Evolutionary conservation across 2,113 vertebrate species (phyloP), one percentile per base, ranked within the genome.

Genomic region (Oplegnathus fasciatus): DNA sequence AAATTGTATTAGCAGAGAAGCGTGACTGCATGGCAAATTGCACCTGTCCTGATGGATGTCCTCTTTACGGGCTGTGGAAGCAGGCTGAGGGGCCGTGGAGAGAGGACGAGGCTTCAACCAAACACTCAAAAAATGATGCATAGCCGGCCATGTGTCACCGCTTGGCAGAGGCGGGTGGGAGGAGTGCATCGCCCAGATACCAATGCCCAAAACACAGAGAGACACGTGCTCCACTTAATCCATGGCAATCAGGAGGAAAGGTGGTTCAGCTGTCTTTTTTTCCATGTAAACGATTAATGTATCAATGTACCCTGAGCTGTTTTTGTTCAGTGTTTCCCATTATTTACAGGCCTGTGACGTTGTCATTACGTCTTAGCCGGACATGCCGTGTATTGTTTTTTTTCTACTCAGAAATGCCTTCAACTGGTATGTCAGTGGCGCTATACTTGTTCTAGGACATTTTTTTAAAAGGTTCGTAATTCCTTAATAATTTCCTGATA

Each of bases 11-110:
- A 89, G 88, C 84, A 81, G 57, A 86, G 92, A 82, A 84, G 91
- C 74, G 65, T 82, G 90, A 89, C 86, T 91, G 80, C 86, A 85
- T 85, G 81, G 89, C 81, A 83, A 88, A 90, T 89, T 89, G 83
- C 88, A 90, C 88, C 83, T 86, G 81, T 91, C 37, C 80, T 88
- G 92, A 94, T 90, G 89, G 92, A 93, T 91, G 86, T 93, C 87
- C 89, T 87, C 80, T 94, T 91, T 82, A 92, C 40, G 42, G 85
- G 0, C 58, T 85, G 91, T 90, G 80, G 44, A 40, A 22, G 24
- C 17, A 71, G 91, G 86, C 85, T 68, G 70, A 70, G 26, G 11
- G 2, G 13, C 80, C 87, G 2, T 6, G 28, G 65, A 80, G n/a
- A 3, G 92, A 93, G 42, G 84, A 85, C 72, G 24, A 6, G 50